Evolutionary conservation across 2,797 vertebrate genomes (phyloP), one percentile per base, ranked within the genome.

Genomic region (Neomorphus geoffroyi): DNA sequence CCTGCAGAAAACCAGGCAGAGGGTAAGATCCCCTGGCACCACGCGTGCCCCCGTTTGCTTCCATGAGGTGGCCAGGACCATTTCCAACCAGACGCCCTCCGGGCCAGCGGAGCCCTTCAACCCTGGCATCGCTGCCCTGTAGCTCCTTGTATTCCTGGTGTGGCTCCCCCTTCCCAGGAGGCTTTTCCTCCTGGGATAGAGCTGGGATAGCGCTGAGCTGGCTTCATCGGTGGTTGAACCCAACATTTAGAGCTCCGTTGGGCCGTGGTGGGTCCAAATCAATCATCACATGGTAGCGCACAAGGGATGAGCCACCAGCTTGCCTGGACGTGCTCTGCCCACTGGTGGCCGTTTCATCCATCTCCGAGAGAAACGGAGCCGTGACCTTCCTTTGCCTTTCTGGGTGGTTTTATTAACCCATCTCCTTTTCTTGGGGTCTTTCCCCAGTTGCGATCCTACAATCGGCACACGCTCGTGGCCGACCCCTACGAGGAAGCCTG

Each of bases 401-500:
- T 2, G 0, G 13, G 5, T 2, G 12, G 19, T 4, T 18, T 65
- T 32, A 66, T 73, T 81, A 46, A 64, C 85, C 69, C 6, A 0
- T 91, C 3, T 53, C 62, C 93, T 86, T 81, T 51, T 60, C 62
- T 53, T 15, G 96, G 73, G 62, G 7, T 72, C 86, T 70, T 57
- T 51, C 73, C 73, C 37, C 97, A 99, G 99, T 96, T 99, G 93
- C 98, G 98, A 62, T 99, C 99, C 58, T 99, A 99, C 97, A 99
- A 99, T 97, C 98, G 99, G 86, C 99, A 99, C 96, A 99, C 99
- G 0, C 98, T 99, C 90, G 97, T 99, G 97, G 99, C 97, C 0
- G 99, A 99, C 88, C 99, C 99, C 11, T 99, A 97, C 1, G 99
- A 99, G 95, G 99, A 99, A 3, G 98, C 98, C 85, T 98, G 99